Evolutionary conservation across 2,113 vertebrate genomes (phyloP).

Genomic region (Gymnarchus niloticus): DNA sequence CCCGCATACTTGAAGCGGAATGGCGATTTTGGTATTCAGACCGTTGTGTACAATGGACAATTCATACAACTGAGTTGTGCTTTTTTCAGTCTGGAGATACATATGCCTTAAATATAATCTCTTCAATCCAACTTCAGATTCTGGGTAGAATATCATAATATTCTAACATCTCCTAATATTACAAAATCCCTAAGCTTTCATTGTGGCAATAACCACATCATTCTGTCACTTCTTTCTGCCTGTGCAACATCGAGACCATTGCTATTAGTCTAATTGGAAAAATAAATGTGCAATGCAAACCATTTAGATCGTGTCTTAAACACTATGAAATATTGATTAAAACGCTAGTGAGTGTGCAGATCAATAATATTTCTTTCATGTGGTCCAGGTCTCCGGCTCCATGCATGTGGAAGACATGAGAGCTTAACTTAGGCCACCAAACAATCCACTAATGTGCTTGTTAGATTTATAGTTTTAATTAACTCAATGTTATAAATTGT

Average conservation of each 20-base stretch:
- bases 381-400: neutral
- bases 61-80: neutral
- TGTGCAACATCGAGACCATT: neutral
- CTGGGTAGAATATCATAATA: too few species aligned
- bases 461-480: constrained; percentile 95
- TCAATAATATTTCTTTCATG: neutral
- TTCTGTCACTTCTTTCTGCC: neutral
- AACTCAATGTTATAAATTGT: constrained; percentile 86
- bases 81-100: neutral
- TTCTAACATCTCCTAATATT: neutral
- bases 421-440: neutral
- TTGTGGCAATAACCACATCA: neutral
- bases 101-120: too few species aligned
- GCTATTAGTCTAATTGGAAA: neutral
- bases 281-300: neutral
- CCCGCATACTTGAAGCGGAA: neutral
- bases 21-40: too few species aligned
- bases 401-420: neutral
- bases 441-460: constrained; percentile 73
- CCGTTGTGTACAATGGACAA: neutral
- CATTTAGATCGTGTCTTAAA: neutral
- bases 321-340: neutral
- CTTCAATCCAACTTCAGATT: too few species aligned
- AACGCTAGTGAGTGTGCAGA: neutral
- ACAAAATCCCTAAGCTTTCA: neutral